These are phyloP conservation scores for Acrocephalus kingi DNA, from an alignment of 2,113 vertebrate genomes.

Conservation along the genomic window DNA sequence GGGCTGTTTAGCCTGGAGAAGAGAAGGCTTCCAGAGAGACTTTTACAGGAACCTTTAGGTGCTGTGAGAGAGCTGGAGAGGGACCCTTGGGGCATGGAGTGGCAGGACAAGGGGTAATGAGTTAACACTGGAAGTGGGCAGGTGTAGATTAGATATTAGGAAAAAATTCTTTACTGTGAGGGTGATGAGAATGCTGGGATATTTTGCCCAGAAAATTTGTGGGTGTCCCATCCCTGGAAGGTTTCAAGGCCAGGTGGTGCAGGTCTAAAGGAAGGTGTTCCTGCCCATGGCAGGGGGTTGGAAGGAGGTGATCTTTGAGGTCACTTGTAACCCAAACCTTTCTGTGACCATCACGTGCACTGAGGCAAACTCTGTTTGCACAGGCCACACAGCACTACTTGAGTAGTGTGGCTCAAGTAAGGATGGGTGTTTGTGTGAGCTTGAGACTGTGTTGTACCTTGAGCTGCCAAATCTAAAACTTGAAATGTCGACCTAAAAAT, in stretches of 20 bases:
- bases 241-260: neutral
- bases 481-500: neutral
- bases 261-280: neutral
- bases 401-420: neutral
- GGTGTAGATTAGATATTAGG: neutral
- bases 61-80: neutral
- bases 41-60: neutral
- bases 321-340: neutral
- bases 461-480: neutral
- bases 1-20: neutral
- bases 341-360: neutral
- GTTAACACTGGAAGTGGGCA: neutral
- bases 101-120: neutral
- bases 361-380: neutral
- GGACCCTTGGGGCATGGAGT: neutral
- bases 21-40: neutral
- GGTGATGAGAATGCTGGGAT: neutral
- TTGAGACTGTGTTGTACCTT: neutral
- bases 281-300: neutral
- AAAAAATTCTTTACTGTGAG: neutral
- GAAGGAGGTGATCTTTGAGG: neutral
- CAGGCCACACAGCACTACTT: neutral
- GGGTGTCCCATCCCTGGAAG: neutral
- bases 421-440: neutral
- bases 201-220: neutral